Percentiles rank a stretch among this genome's conserved stretches.
Evolutionary conservation across 2,888 invertebrate species (phyloP).

Genomic region (Cheilosia vulpina): DNA sequence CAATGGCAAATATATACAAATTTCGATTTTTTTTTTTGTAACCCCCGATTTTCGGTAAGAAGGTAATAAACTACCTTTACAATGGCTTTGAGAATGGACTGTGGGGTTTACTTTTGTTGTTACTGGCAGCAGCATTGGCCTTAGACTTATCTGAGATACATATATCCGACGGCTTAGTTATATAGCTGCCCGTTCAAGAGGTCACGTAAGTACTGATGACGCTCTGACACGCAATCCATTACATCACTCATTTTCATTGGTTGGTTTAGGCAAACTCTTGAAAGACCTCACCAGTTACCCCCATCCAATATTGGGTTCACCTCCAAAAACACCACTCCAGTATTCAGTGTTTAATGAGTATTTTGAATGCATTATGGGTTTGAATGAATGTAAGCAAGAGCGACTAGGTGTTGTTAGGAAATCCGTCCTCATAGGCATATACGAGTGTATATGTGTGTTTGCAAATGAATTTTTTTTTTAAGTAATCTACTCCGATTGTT

Average conservation of each 20-base stretch:
- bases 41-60: slow-evolving; percentile 32
- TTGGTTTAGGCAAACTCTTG: slow-evolving; percentile 6
- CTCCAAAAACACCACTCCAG: neutral
- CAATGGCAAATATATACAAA: slow-evolving; percentile 9
- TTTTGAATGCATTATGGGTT: slow-evolving; percentile 59
- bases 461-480: slow-evolving; percentile 13
- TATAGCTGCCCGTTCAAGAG: slow-evolving; percentile 60
- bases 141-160: slow-evolving; percentile 49
- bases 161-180: slow-evolving; percentile 23
- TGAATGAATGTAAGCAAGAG: slow-evolving; percentile 25
- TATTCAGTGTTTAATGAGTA: slow-evolving; percentile 43
- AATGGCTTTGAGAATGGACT: slow-evolving; percentile 17
- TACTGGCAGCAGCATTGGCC: slow-evolving; percentile 49
- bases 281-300: slow-evolving; percentile 24
- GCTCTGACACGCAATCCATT: slow-evolving; percentile 70
- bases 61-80: slow-evolving; percentile 52
- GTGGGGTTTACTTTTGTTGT: slow-evolving; percentile 5
- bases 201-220: slow-evolving; percentile 67
- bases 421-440: slow-evolving; percentile 18
- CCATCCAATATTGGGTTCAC: neutral
- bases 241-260: slow-evolving; percentile 66
- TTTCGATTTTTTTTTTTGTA: neutral
- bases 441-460: neutral
- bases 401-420: slow-evolving; percentile 34
- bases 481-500: slow-evolving; percentile 18